phyloP scores from a whole-genome alignment of 2,797 vertebrate genomes.

The Propithecus deckenii region DNA sequence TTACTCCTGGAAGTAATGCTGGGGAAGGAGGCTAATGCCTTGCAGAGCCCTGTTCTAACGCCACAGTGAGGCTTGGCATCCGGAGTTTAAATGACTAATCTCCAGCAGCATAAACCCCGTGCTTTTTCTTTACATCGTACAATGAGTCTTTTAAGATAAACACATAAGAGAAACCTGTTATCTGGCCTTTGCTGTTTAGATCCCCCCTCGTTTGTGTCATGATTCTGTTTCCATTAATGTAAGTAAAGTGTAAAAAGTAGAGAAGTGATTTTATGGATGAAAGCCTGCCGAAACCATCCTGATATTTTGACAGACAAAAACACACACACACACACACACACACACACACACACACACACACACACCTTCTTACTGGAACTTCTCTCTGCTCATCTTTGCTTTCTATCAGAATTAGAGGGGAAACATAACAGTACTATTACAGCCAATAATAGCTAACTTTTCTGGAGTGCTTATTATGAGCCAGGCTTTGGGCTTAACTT shows the following conservation, averaged over 20 bases:
- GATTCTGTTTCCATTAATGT: constrained; percentile 1
- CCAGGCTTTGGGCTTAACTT: background rate
- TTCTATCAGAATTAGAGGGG: constrained; percentile 7
- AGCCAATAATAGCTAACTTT: background rate
- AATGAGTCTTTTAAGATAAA: constrained; percentile 30
- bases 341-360: too few species aligned
- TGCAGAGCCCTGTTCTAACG: background rate
- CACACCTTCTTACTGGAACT: background rate
- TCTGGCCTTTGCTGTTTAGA: background rate
- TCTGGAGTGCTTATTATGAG: background rate
- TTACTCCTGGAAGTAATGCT: background rate
- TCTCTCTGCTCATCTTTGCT: background rate
- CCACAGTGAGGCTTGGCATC: background rate
- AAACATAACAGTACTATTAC: background rate
- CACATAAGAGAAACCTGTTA: background rate
- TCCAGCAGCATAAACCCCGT: background rate
- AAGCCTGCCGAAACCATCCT: background rate
- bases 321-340: too few species aligned
- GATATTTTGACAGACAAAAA: background rate
- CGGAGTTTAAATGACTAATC: constrained; percentile 14
- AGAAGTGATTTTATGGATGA: background rate
- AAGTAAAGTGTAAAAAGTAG: constrained; percentile 5
- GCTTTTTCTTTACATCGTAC: background rate
- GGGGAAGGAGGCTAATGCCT: background rate
- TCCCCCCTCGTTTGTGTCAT: background rate